These are phyloP conservation scores for Drosophila kepulauana DNA, from an alignment of 1,140 invertebrate species.

Conservation along the genomic window DNA sequence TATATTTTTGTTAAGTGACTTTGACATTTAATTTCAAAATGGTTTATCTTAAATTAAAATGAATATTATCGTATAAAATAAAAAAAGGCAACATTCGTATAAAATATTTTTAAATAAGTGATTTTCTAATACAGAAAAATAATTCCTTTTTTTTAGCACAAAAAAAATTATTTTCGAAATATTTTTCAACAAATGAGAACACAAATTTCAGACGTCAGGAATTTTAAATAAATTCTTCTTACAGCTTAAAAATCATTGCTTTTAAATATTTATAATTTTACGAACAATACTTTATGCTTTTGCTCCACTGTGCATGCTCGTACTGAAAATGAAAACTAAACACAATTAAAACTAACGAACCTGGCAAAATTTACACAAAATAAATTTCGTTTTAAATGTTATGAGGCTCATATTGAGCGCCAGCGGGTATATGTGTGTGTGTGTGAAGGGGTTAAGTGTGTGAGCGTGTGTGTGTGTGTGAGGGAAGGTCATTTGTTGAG, in stretches of 20 bases:
- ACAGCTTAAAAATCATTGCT: neutral
- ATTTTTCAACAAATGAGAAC: too few species aligned
- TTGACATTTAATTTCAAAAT: too few species aligned
- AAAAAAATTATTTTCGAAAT: too few species aligned
- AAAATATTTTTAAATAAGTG: too few species aligned
- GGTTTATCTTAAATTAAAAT: too few species aligned
- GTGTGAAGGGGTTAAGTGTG: neutral
- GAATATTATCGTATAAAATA: too few species aligned
- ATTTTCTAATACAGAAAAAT: too few species aligned
- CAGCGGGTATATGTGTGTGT: neutral
- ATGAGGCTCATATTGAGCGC: conserved; percentile 67
- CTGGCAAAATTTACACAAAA: conserved; percentile 79
- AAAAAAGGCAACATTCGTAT: too few species aligned
- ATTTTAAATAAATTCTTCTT: conserved; percentile 1
- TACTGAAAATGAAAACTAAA: conserved; percentile 75
- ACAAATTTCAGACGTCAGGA: too few species aligned
- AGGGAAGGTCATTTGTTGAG: conserved; percentile 42
- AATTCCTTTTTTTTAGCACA: too few species aligned
- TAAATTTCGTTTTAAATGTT: conserved; percentile 80
- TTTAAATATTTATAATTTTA: neutral
- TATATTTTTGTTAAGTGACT: too few species aligned
- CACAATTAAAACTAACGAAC: conserved; percentile 81
- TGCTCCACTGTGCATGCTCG: conserved; percentile 27
- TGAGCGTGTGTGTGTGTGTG: neutral
- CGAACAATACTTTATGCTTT: neutral